phyloP scores from a whole-genome alignment of 2,113 vertebrate genomes.

The Puma concolor region DNA sequence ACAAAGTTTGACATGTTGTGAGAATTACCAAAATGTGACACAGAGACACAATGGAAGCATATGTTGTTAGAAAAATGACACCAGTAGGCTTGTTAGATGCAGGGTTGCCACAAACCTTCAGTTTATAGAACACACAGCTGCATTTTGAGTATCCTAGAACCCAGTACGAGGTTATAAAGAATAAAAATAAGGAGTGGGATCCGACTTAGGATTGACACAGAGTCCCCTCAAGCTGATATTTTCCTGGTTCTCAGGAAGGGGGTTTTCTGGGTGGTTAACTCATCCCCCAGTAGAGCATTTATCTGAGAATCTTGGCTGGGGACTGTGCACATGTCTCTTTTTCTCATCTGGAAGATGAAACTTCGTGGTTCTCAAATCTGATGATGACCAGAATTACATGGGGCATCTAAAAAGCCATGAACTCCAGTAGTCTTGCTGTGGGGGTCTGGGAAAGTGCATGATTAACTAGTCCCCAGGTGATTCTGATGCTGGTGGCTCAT shows the following conservation, averaged over 20 bases:
- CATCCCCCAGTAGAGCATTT: rapidly evolving
- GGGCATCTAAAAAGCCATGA: not conserved
- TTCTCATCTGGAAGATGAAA: not conserved
- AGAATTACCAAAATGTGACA: not conserved
- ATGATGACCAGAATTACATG: not conserved
- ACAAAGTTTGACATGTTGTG: not conserved
- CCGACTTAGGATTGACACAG: not conserved
- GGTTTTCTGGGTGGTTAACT: not conserved
- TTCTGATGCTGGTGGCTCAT: not conserved
- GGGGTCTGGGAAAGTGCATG: not conserved
- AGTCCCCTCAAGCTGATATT: not conserved
- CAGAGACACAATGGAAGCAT: not conserved
- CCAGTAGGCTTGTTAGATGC: not conserved
- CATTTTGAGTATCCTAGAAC: not conserved
- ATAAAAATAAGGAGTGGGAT: not conserved
- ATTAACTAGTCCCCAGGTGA: not conserved
- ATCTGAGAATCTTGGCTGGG: not conserved
- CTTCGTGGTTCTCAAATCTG: not conserved
- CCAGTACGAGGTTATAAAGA: not conserved
- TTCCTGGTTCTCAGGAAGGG: not conserved
- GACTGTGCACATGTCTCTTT: not conserved
- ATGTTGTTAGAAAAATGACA: not conserved
- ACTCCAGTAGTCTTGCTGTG: rapidly evolving
- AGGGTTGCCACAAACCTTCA: not conserved
- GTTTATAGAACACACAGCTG: not conserved